These are phyloP conservation scores for Mirza zaza DNA, from an alignment of 2,113 vertebrate genomes.

Conservation along the genomic window DNA sequence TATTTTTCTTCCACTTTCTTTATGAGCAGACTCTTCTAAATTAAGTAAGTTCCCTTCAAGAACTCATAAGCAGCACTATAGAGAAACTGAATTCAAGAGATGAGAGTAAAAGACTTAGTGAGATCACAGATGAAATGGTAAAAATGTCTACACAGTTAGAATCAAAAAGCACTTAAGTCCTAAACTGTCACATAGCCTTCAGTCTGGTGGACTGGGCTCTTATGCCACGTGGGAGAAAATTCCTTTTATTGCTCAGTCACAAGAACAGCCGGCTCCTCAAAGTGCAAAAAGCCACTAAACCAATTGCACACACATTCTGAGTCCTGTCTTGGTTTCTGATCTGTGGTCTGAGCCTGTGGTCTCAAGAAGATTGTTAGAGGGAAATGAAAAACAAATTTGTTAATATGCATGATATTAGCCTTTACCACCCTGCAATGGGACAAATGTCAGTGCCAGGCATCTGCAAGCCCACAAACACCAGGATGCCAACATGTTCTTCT, in stretches of 20 bases:
- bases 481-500: not conserved
- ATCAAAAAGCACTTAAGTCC: not conserved
- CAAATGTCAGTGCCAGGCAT: not conserved
- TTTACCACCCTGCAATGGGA: not conserved
- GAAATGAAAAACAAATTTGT: conserved; percentile 40
- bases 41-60: not conserved
- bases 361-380: not conserved
- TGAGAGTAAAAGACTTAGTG: not conserved
- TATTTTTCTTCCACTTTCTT: not conserved
- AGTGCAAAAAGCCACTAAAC: not conserved
- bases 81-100: not conserved
- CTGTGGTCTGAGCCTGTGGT: conserved; percentile 7
- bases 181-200: not conserved
- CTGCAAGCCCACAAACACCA: conserved; percentile 9
- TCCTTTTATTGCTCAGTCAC: conserved; percentile 1
- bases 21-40: not conserved
- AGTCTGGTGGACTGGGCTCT: not conserved
- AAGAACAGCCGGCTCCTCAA: not conserved
- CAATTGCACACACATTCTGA: not conserved
- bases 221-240: not conserved
- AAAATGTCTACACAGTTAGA: not conserved
- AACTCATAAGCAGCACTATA: not conserved
- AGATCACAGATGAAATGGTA: not conserved
- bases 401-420: not conserved
- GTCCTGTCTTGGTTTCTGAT: conserved; percentile 21